These are phyloP conservation scores for Steinernema khuongi DNA, from an alignment of 1,140 invertebrate genomes.

Conservation along the genomic window DNA sequence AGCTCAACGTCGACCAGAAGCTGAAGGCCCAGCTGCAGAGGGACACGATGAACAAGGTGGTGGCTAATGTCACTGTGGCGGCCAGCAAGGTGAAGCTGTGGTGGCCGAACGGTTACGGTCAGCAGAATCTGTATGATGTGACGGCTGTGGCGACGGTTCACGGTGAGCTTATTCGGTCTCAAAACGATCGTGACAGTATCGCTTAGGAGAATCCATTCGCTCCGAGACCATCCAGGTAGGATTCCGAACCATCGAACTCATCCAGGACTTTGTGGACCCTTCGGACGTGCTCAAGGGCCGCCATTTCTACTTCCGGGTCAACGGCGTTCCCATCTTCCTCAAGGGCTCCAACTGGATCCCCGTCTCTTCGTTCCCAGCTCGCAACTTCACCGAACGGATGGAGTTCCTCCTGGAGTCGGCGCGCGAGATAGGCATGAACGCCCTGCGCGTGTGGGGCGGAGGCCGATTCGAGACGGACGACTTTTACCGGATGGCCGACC, in stretches of 20 bases:
- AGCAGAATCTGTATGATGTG: slow-evolving; percentile 66
- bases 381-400: slow-evolving; percentile 47
- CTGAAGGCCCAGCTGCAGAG: not conserved
- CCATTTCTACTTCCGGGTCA: slow-evolving; percentile 82
- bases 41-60: not conserved
- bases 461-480: slow-evolving; percentile 85
- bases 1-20: not conserved
- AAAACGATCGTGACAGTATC: slow-evolving; percentile 17
- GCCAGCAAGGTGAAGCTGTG: slow-evolving; percentile 64
- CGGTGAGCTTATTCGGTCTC: slow-evolving; percentile 4
- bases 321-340: slow-evolving; percentile 80
- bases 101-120: slow-evolving; percentile 92
- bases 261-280: slow-evolving; percentile 67
- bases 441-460: slow-evolving; percentile 93
- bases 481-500: slow-evolving; percentile 74
- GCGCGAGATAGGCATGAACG: slow-evolving; percentile 79
- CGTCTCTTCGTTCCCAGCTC: slow-evolving; percentile 73
- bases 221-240: slow-evolving; percentile 63
- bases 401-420: slow-evolving; percentile 68
- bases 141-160: not conserved
- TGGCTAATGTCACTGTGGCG: slow-evolving; percentile 4
- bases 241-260: slow-evolving; percentile 76
- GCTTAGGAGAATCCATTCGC: slow-evolving; percentile 42
- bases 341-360: slow-evolving; percentile 95
- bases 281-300: slow-evolving; percentile 63